A percentile compares a stretch with the other conserved stretches of the same genome.
Conservation (phyloP, 1,140 invertebrate genomes). For the Marisa cornuarietis region DNA sequence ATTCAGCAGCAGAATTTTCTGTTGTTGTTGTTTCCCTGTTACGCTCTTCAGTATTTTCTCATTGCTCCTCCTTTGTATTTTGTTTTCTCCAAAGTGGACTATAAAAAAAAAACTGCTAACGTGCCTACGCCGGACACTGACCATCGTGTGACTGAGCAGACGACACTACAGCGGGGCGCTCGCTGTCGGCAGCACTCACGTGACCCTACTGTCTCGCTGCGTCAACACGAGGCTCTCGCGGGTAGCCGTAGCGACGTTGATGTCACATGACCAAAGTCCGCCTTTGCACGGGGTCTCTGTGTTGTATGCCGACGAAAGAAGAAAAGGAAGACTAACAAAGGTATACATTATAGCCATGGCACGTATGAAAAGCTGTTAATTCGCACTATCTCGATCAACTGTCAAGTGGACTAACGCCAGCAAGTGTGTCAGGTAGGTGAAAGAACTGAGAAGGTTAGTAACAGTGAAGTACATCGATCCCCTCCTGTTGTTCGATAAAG, state of each 20-base stretch:
- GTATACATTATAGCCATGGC: neutral
- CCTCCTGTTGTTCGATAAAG: neutral
- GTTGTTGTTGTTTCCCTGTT: neutral
- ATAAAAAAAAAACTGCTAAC: too few relatives aligned
- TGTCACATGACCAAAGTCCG: conserved; percentile 29
- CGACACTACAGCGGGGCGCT: neutral
- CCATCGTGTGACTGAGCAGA: neutral
- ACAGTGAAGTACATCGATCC: neutral
- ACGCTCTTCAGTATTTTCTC: too few relatives aligned
- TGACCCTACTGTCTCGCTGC: neutral
- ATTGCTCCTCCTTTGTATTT: neutral
- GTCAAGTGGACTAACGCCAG: neutral
- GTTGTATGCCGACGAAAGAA: neutral
- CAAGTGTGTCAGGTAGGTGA: neutral
- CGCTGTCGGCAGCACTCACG: neutral
- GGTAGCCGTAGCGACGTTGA: conserved; percentile 37
- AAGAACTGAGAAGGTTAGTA: neutral
- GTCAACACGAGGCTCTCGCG: conserved; percentile 24
- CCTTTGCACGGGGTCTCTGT: neutral
- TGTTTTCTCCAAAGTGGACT: too few relatives aligned
- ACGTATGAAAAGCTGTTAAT: neutral
- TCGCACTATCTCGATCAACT: neutral
- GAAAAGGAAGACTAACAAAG: neutral
- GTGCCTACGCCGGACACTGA: too few relatives aligned
- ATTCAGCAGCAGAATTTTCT: neutral